phyloP scores from a whole-genome alignment of 2,797 vertebrate genomes.

The Macropus fuliginosus region DNA sequence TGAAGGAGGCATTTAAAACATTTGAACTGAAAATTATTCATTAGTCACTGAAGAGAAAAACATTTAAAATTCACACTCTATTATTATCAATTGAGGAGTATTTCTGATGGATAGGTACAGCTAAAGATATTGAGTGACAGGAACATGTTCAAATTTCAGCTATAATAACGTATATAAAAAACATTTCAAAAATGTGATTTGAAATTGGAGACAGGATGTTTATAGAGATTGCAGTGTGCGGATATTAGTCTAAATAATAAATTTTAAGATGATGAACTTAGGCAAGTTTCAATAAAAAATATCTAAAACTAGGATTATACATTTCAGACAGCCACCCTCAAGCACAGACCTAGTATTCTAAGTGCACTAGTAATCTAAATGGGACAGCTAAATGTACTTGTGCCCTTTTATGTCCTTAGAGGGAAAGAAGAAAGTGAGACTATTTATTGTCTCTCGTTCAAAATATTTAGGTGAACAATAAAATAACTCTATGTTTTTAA shows the following conservation, averaged over 20 bases:
- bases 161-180: slow-evolving; percentile 33
- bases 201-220: slow-evolving; percentile 42
- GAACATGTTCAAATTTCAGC: slow-evolving; percentile 4
- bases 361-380: slow-evolving; percentile 15
- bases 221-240: neutral
- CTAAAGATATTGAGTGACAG: slow-evolving; percentile 11
- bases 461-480: neutral
- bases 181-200: neutral
- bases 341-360: neutral
- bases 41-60: neutral
- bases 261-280: neutral
- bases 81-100: neutral
- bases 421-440: neutral
- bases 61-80: neutral
- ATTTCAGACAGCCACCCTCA: slow-evolving; percentile 13
- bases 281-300: neutral
- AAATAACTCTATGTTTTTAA: slow-evolving; percentile 49
- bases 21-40: neutral
- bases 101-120: neutral
- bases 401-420: neutral
- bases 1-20: neutral
- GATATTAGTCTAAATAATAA: neutral
- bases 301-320: slow-evolving; percentile 39
- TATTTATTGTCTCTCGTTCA: neutral
- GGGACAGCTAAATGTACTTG: neutral